Evolutionary conservation across 2,797 vertebrate species (phyloP), one percentile per base, ranked within the genome.

Genomic region (Monodelphis domestica): DNA sequence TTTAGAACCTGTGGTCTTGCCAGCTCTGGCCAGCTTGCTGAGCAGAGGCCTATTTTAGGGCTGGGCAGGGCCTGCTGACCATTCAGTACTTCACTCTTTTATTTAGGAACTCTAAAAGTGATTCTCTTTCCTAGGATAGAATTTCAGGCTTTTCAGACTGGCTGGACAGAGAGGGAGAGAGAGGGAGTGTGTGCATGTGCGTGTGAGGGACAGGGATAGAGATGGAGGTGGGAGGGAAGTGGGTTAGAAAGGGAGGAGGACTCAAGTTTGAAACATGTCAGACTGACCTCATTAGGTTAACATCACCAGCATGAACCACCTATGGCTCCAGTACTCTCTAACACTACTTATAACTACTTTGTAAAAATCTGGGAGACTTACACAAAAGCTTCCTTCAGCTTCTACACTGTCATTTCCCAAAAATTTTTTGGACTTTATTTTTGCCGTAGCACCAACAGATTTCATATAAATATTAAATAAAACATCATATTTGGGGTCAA

Each of bases 101-200:
- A 94, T 96, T 97, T 97, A 88, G 87, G 91, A 90, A 63, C 78
- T 92, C 53, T 89, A 21, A 78, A 90, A 87, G 57, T 17, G 1
- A 94, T 78, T 84, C 11, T 7, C 53, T 91, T 51, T 55, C n/a
- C 53, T 52, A 17, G 0, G 51, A 26, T 95, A 54, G 0, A 29
- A 78, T 95, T 95, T 97, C 96, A 96, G 57, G 38, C 59, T 53
- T 90, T 89, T 70, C 88, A 92, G 51, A 93, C 51, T 92, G 90
- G 10, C 92, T 84, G 29, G 89, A 92, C 90, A 54, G 70, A 84
- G 70, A 45, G 24, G 38, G 70, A 84, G 70, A 84, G 24, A 11
- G 70, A 26, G 24, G 50, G 2, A 21, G 70, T 24, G 21, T 10
- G 21, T 11, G 15, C 10, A 1, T 45, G 38, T 45, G 38, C 70